A percentile compares a stretch with the other conserved stretches of the same genome.
Evolutionary conservation across 2,888 invertebrate species (phyloP).

Genomic region (Phasia obesa): DNA sequence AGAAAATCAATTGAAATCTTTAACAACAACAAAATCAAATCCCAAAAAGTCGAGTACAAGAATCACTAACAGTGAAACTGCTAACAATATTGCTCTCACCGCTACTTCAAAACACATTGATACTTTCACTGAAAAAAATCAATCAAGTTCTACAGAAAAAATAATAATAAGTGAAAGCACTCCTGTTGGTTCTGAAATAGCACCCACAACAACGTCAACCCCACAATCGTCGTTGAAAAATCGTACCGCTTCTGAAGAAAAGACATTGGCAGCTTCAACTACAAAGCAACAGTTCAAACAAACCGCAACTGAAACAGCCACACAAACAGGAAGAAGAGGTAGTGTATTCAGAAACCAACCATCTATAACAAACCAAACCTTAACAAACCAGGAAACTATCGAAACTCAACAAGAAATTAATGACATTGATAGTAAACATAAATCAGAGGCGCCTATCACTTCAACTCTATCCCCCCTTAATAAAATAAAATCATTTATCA

Average conservation of each 20-base stretch:
- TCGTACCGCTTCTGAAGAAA: neutral
- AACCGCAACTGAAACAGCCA: conserved; percentile 34
- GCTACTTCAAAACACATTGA: too few species aligned
- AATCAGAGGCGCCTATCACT: too few species aligned
- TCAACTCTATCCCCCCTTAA: too few species aligned
- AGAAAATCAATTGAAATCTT: conserved; percentile 4
- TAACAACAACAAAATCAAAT: neutral
- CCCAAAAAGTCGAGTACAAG: neutral
- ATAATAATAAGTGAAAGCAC: neutral
- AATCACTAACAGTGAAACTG: too few species aligned
- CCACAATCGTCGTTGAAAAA: neutral
- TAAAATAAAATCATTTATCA: too few species aligned
- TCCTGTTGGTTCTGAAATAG: neutral
- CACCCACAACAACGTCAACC: neutral
- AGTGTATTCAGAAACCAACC: neutral
- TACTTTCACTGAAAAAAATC: too few species aligned
- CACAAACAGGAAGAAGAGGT: conserved; percentile 64
- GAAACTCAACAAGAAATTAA: too few species aligned
- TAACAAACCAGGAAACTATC: neutral
- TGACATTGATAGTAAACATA: too few species aligned
- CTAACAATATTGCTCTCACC: too few species aligned
- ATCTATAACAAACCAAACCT: neutral
- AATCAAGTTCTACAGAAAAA: neutral
- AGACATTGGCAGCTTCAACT: neutral
- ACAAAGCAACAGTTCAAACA: neutral